Percentiles rank a stretch among this genome's conserved stretches.
Evolutionary conservation across 2,113 vertebrate genomes (phyloP).

Genomic region (Picathartes gymnocephalus): DNA sequence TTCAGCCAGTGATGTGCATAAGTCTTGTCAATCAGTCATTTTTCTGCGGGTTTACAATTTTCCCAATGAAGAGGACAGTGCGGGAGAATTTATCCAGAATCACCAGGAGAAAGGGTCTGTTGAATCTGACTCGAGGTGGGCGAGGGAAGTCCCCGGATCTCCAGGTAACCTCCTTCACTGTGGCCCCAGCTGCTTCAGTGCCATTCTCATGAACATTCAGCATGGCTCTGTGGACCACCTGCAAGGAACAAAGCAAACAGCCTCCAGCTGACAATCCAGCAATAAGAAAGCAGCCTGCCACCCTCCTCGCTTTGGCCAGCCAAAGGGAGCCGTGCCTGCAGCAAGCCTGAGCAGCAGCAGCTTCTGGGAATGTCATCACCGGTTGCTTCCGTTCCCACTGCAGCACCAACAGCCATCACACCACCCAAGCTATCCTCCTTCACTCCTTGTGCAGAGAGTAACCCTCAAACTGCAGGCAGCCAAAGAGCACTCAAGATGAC

Average conservation of each 20-base stretch:
- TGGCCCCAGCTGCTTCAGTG: constrained; percentile 73
- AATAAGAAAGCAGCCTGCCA: not conserved
- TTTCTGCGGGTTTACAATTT: constrained; percentile 74
- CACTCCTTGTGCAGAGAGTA: not conserved
- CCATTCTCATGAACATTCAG: constrained; percentile 86
- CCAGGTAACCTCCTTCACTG: constrained; percentile 74
- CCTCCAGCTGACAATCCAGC: not conserved
- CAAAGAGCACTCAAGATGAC: not conserved
- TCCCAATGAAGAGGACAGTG: constrained; percentile 82
- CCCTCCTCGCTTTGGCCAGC: not conserved
- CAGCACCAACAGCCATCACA: not conserved
- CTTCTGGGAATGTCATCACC: not conserved
- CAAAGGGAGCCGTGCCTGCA: not conserved
- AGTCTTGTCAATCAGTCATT: not conserved
- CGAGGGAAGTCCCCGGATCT: constrained; percentile 67
- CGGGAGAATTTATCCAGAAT: constrained; percentile 59
- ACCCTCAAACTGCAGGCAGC: not conserved
- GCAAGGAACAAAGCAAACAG: not conserved
- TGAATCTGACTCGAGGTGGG: constrained; percentile 59
- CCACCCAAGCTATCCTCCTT: not conserved
- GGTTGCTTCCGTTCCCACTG: accelerated
- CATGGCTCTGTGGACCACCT: constrained; percentile 83
- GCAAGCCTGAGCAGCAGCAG: not conserved
- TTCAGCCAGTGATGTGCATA: accelerated
- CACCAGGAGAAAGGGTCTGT: constrained; percentile 78